These are phyloP conservation scores for Channa striata DNA, from an alignment of 2,797 vertebrate species.

Conservation along the genomic window DNA sequence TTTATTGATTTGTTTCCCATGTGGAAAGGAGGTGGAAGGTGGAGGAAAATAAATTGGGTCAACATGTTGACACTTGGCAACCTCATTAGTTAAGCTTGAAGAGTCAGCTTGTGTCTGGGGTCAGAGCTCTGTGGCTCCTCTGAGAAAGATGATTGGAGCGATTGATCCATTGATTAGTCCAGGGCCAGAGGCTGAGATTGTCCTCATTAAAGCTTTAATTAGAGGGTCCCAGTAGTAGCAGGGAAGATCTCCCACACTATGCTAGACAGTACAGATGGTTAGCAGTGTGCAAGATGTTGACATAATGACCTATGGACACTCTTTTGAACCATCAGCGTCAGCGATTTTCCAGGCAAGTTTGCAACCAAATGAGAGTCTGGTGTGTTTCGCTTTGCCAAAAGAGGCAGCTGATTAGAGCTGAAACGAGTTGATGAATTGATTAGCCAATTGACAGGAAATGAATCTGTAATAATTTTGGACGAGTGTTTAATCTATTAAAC, in stretches of 20 bases:
- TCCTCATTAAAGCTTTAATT: constrained; percentile 78
- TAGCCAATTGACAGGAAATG: constrained; percentile 13
- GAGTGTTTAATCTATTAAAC: neutral
- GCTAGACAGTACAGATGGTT: constrained; percentile 66
- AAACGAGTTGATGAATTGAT: constrained; percentile 31
- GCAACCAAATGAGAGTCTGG: constrained; percentile 15
- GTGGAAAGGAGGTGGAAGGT: constrained; percentile 47
- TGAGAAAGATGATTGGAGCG: constrained; percentile 75
- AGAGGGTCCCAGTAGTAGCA: constrained; percentile 56
- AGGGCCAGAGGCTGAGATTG: constrained; percentile 63
- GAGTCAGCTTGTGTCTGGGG: constrained; percentile 62
- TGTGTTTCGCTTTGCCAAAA: constrained; percentile 44
- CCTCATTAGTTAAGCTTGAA: constrained; percentile 73
- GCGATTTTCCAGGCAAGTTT: constrained; percentile 52
- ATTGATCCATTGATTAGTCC: constrained; percentile 80
- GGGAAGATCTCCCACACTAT: constrained; percentile 38
- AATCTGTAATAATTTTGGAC: neutral
- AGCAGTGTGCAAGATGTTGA: constrained; percentile 71
- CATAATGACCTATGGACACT: constrained; percentile 46
- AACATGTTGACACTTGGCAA: constrained; percentile 71
- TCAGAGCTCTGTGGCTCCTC: constrained; percentile 60
- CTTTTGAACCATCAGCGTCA: constrained; percentile 64
- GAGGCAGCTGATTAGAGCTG: constrained; percentile 26
- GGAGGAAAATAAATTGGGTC: constrained; percentile 76
- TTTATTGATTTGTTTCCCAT: constrained; percentile 72